These are phyloP conservation scores for Macropis europaea DNA, from an alignment of 2,888 invertebrate species.

Conservation along the genomic window DNA sequence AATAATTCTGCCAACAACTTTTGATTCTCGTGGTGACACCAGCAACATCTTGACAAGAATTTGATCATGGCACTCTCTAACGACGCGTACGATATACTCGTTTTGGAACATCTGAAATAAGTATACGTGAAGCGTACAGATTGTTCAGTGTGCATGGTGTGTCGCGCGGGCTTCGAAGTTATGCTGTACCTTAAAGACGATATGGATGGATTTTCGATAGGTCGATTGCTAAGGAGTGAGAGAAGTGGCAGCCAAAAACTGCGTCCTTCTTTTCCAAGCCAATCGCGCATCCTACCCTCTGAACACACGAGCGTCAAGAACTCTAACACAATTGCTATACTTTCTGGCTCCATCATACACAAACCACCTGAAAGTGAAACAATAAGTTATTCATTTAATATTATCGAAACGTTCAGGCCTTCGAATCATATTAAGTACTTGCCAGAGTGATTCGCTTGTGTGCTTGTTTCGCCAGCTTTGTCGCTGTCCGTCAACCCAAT, in stretches of 20 bases:
- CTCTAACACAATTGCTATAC: conserved; percentile 86
- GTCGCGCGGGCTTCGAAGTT: too few species aligned
- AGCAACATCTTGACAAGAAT: conserved; percentile 90
- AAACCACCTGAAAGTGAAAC: conserved; percentile 61
- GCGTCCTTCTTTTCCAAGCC: conserved; percentile 91
- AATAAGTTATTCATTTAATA: neutral
- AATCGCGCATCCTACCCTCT: conserved; percentile 91
- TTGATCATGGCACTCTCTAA: conserved; percentile 90
- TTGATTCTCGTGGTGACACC: conserved; percentile 93
- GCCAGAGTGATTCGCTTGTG: conserved; percentile 59
- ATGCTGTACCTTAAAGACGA: conserved; percentile 69
- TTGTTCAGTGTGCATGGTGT: neutral
- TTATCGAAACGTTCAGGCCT: neutral
- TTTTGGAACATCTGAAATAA: conserved; percentile 66
- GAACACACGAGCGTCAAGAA: conserved; percentile 91
- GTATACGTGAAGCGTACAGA: too few species aligned
- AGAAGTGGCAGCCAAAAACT: conserved; percentile 93
- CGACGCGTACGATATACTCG: conserved; percentile 73
- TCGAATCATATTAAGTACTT: conserved; percentile 1
- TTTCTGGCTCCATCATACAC: conserved; percentile 82
- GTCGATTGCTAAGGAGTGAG: conserved; percentile 86
- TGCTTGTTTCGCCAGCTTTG: conserved; percentile 76
- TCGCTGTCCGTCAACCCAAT: conserved; percentile 80
- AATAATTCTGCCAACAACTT: conserved; percentile 90
- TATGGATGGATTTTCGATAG: conserved; percentile 78